Evolutionary conservation across 64 coral and sea anemone genomes (phyloP), one percentile per base, ranked within the genome.

Genomic region (Dendrophyllia cribrosa): DNA sequence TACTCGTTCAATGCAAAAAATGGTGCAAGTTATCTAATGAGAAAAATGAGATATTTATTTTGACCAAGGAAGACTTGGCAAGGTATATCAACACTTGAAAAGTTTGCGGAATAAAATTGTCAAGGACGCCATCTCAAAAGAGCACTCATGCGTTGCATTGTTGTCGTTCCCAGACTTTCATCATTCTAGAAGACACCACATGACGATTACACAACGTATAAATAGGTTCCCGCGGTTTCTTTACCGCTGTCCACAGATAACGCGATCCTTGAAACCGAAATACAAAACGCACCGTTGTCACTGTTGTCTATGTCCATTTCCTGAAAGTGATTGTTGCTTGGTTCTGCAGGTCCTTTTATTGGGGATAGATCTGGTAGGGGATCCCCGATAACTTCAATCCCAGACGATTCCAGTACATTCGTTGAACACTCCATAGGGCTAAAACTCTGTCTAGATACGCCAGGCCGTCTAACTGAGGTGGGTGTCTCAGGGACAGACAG

Each of bases 321-420:
- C 2, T 20, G 43, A 22, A 16, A 14, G 26, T 13, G 52, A 15
- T 60, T 4, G 24, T 15, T 15, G 22, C 9, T 12, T 26, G n/a
- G 59, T 23, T 26, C 13, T 5, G 9, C 6, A 79, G 44, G 17
- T 45, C 70, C 49, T 70, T 92, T 92, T 47, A 92, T 92, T 43
- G 90, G 90, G 3, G 90, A 92, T 16, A 92, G 59, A 92, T 92
- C 90, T 3, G 90, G 90, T 44, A 92, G 72, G 26, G 22, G 70
- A 62, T 86, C 72, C 8, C 73, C 72, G 12, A 77, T 92, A 70
- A 83, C 44, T 48, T 87, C 50, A 56, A 87, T 75, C 46, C 90
- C 90, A 66, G 90, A 92, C 19, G 90, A 86, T 6, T 92, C 82
- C 13, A 92, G 9, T 10, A 76, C 47, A 26, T 77, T 52, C 14